Base-by-base conservation (phyloP, 2,113 vertebrate genomes). In the Hylia prasina region DNA sequence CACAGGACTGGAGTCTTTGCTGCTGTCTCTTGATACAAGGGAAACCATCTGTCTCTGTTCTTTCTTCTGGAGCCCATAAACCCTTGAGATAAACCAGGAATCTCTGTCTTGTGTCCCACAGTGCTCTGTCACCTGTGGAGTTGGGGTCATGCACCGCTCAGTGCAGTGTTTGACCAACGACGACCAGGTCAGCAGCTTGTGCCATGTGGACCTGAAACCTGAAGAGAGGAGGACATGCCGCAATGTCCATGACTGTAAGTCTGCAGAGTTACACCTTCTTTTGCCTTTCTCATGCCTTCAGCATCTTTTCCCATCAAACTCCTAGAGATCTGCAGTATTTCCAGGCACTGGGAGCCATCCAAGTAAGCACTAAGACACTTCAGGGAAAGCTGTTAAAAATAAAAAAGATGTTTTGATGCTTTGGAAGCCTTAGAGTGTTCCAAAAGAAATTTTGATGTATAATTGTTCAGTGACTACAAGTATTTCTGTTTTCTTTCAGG, bases 61-160 rank as follows among this genome's bases (percentile, higher is more conserved):
- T 71, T 60, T 82, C 39, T 72, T 69, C 63, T 31, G 91, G 56
- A 89, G 57, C 57, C 61, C 76, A 53, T 51, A 71, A 82, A 21
- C 18, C 44, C 44, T 39, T 25, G 79, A 63, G 44, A 51, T 88
- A 69, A 83, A 80, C 9, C 12, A 50, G 3, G 1, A 48, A 22
- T 90, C 27, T 70, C 47, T 76, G 48, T 27, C 25, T 33, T 87
- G 71, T 94, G n/a, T 64, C 87, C 93, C 54, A 4, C 92, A 99
- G 99, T 99, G 99, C 90, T 99, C 99, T 0, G 98, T 97, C 85
- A 98, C 98, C 82, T 99, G 99, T 79, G 99, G 99, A 9, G 81
- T 96, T 5, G 99, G 99, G n/a, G 97, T 98, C 95, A 98, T 98
- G 98, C 98, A 99, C 73, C 98, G 99, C 69, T 98, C 98, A 0